These are phyloP conservation scores for Parapsyche elsis DNA, from an alignment of 1,140 invertebrate species.

Conservation along the genomic window DNA sequence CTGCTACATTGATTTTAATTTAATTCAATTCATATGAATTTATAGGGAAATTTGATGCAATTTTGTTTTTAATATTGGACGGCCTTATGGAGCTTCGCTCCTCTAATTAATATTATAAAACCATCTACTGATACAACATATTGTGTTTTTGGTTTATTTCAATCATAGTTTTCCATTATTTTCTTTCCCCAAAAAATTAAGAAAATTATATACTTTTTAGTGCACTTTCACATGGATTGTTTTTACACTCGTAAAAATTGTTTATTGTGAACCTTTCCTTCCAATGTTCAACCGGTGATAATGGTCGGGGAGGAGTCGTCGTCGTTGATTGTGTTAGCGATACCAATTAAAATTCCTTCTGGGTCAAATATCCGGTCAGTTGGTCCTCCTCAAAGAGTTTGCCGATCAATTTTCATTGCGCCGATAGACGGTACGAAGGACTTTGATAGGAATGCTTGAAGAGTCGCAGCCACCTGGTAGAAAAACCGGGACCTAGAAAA, in stretches of 20 bases:
- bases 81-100: too few species aligned
- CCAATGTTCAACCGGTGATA: background rate
- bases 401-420: conserved; percentile 36
- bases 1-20: too few species aligned
- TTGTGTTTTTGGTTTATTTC: too few species aligned
- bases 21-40: too few species aligned
- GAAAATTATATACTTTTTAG: too few species aligned
- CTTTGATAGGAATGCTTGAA: conserved; percentile 27
- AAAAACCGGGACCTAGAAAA: conserved; percentile 12
- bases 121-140: too few species aligned
- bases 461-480: conserved; percentile 24
- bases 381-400: conserved; percentile 34
- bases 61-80: too few species aligned
- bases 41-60: too few species aligned
- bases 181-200: too few species aligned
- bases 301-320: background rate
- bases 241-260: background rate
- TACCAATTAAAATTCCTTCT: conserved; percentile 51
- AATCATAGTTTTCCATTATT: too few species aligned
- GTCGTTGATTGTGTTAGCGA: conserved; percentile 19
- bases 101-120: too few species aligned
- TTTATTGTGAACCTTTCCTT: background rate
- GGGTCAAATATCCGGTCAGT: conserved; percentile 53
- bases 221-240: background rate
- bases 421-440: conserved; percentile 1